phyloP scores from a whole-genome alignment of 1,140 invertebrate species.

The Dreissena rostriformis region DNA sequence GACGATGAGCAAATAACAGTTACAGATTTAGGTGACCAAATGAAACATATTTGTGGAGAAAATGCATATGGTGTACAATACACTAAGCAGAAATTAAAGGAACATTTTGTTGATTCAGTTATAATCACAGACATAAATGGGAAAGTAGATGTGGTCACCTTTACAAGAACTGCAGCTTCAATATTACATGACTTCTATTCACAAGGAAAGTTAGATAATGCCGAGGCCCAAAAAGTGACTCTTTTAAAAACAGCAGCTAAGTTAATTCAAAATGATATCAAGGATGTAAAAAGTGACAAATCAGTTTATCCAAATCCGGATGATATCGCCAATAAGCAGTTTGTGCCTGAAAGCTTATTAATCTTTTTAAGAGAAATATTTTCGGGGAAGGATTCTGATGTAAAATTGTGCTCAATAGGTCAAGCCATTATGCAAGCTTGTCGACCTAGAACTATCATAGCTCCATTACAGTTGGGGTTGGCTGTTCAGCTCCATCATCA shows the following conservation, averaged over 20 bases:
- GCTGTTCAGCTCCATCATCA: constrained; percentile 10
- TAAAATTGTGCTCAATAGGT: constrained; percentile 6
- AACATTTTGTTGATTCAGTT: constrained; percentile 48
- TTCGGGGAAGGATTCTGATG: neutral
- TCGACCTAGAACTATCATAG: neutral
- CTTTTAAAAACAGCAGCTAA: neutral
- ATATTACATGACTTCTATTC: constrained; percentile 54
- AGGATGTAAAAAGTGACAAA: neutral
- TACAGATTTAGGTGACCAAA: constrained; percentile 45
- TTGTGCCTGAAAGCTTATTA: neutral
- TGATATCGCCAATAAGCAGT: constrained; percentile 10
- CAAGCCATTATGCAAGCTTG: constrained; percentile 12
- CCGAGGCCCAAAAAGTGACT: neutral
- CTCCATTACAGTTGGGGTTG: constrained; percentile 9
- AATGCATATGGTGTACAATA: constrained; percentile 45
- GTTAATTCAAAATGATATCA: neutral
- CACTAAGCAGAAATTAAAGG: constrained; percentile 52
- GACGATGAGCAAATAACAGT: constrained; percentile 60
- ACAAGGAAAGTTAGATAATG: neutral
- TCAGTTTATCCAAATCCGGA: constrained; percentile 1
- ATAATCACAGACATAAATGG: constrained; percentile 56
- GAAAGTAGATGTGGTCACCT: constrained; percentile 31
- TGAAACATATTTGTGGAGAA: constrained; percentile 39
- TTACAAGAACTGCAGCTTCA: neutral
- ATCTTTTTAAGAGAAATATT: neutral